Evolutionary conservation across 2,797 vertebrate genomes (phyloP).

Genomic region (Mus spretus): DNA sequence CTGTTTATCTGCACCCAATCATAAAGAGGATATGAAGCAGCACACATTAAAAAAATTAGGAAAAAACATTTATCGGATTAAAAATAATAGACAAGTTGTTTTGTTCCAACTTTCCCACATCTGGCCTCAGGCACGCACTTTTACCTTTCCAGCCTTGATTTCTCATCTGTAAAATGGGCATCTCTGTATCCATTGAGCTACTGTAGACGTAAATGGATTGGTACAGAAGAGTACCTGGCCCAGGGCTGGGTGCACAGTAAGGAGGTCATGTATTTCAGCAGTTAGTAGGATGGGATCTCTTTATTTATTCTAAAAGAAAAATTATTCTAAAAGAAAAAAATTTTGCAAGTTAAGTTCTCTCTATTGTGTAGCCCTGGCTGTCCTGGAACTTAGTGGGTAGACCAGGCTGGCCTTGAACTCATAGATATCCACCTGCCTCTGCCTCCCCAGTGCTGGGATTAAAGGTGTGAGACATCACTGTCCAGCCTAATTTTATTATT

Average conservation of each 20-base stretch:
- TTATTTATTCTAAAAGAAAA: neutral
- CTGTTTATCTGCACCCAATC: neutral
- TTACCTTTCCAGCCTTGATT: neutral
- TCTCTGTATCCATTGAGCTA: neutral
- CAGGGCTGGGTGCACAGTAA: neutral
- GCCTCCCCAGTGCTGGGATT: neutral
- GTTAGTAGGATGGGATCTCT: neutral
- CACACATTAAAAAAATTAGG: neutral
- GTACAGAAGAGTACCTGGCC: neutral
- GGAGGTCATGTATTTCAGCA: neutral
- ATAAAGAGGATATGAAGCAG: neutral
- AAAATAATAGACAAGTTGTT: neutral
- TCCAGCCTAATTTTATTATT: neutral
- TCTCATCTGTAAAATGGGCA: neutral
- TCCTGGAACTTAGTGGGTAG: neutral
- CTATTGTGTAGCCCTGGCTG: neutral
- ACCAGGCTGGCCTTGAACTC: neutral
- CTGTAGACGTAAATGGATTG: neutral
- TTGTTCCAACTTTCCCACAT: neutral
- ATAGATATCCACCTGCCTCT: neutral
- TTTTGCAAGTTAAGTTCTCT: neutral
- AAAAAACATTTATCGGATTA: neutral
- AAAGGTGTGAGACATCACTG: neutral
- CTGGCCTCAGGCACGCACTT: neutral
- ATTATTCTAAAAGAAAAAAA: neutral